A percentile compares a stretch with the other conserved stretches of the same genome.
phyloP scores from a whole-genome alignment of 2,113 vertebrate genomes.

The Hepsetus odoe region DNA sequence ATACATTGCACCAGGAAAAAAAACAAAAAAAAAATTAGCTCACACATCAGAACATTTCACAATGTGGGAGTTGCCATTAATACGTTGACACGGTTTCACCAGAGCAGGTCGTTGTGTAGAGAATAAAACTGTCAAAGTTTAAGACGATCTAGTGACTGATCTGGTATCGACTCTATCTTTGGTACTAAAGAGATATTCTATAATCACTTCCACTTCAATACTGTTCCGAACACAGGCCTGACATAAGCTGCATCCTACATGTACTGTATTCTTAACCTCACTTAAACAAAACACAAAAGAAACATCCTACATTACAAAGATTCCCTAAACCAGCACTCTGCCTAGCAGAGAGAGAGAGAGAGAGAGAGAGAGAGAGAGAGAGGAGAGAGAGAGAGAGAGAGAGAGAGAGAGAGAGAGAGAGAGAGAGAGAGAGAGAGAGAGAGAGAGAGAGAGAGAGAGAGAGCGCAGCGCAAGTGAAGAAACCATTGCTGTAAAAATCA shows the following conservation, averaged over 20 bases:
- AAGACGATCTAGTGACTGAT: constrained; percentile 48
- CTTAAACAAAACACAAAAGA: constrained; percentile 60
- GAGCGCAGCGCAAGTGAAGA: too few relatives aligned
- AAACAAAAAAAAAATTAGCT: constrained; percentile 75
- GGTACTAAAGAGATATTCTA: constrained; percentile 68
- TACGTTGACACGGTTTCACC: constrained; percentile 38
- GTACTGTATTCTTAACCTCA: constrained; percentile 50
- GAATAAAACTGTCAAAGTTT: constrained; percentile 60
- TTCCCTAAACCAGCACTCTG: constrained; percentile 43
- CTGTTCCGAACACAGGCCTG: constrained; percentile 64
- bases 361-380: constrained; percentile 42
- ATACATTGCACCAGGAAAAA: constrained; percentile 80
- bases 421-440: constrained; percentile 46
- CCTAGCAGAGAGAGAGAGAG: constrained; percentile 43
- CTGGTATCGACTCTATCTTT: constrained; percentile 64
- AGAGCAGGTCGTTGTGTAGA: constrained; percentile 47
- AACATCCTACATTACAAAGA: constrained; percentile 46
- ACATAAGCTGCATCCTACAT: constrained; percentile 54
- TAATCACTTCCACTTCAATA: constrained; percentile 66
- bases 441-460: constrained; percentile 41
- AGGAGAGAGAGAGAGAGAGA: constrained; percentile 46
- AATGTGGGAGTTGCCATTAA: constrained; percentile 61
- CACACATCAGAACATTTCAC: constrained; percentile 73
- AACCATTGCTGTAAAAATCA: constrained; percentile 57
- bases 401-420: constrained; percentile 50